phyloP scores from a whole-genome alignment of 92 coral and sea anemone species.

The Zoanthus sociatus region DNA sequence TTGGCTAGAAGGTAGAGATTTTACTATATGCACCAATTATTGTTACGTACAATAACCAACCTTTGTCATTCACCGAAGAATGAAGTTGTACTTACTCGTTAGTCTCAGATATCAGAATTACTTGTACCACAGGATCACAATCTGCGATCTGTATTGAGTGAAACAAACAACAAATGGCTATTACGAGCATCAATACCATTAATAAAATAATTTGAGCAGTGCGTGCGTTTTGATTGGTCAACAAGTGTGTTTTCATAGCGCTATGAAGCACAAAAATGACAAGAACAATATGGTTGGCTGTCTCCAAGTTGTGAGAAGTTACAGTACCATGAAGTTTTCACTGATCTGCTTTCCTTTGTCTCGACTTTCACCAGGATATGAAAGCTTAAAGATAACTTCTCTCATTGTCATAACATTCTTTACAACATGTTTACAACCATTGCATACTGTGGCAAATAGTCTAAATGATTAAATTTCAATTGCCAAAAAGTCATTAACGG shows the following conservation, averaged over 20 bases:
- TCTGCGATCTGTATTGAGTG: constrained; percentile 62
- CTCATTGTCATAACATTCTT: background rate
- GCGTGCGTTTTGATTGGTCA: too few species aligned
- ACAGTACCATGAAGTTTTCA: background rate
- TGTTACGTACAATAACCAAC: too few species aligned
- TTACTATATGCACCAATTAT: too few species aligned
- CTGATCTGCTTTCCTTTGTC: background rate
- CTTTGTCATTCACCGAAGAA: too few species aligned
- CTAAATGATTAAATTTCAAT: background rate
- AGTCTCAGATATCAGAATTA: constrained; percentile 92
- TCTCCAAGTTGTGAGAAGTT: too few species aligned
- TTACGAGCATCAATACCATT: too few species aligned
- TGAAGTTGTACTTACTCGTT: constrained; percentile 83
- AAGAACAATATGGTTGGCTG: too few species aligned
- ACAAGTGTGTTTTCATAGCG: too few species aligned
- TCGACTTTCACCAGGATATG: too few species aligned
- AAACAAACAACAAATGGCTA: background rate
- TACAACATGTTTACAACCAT: background rate
- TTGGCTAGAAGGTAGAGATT: too few species aligned
- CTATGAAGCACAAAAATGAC: too few species aligned
- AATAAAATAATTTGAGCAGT: too few species aligned
- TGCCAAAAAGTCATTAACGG: background rate
- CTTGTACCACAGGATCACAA: constrained; percentile 95
- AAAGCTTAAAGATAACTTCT: background rate
- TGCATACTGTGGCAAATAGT: background rate